Conservation (phyloP, 2,797 vertebrate genomes). For the Odontamblyopus lacepedii region DNA sequence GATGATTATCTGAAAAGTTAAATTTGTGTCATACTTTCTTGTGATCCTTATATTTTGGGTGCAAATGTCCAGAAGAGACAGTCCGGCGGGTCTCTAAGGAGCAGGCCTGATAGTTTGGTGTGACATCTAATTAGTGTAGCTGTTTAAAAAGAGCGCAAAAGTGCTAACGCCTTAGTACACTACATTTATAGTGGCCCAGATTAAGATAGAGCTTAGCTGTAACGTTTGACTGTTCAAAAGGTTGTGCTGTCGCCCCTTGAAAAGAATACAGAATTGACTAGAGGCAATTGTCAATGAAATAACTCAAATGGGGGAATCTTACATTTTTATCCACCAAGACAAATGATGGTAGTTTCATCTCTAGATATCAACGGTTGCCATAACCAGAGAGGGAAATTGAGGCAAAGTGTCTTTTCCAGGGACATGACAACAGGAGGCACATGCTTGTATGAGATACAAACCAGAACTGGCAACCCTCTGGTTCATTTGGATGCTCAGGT, state of each 20-base stretch:
- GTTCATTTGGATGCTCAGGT: neutral
- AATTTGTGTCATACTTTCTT: neutral
- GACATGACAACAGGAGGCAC: too few relatives aligned
- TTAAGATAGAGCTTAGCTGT: neutral
- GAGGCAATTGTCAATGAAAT: neutral
- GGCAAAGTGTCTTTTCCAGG: too few relatives aligned
- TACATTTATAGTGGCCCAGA: neutral
- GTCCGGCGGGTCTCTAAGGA: neutral
- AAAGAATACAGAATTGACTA: neutral
- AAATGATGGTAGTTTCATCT: too few relatives aligned
- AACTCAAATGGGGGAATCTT: neutral
- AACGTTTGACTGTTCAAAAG: neutral
- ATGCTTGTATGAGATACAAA: too few relatives aligned
- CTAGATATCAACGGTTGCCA: too few relatives aligned
- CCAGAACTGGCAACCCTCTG: neutral
- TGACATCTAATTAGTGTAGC: neutral
- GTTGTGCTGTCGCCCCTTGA: neutral
- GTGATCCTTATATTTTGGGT: neutral
- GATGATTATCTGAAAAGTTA: neutral
- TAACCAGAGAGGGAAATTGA: too few relatives aligned
- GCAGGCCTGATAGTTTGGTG: neutral
- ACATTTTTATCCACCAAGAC: neutral
- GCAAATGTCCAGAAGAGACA: neutral
- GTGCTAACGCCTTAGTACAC: neutral
- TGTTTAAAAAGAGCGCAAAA: neutral